Evolutionary conservation across 1,140 invertebrate genomes (phyloP).

Genomic region (Sinonovacula constricta): DNA sequence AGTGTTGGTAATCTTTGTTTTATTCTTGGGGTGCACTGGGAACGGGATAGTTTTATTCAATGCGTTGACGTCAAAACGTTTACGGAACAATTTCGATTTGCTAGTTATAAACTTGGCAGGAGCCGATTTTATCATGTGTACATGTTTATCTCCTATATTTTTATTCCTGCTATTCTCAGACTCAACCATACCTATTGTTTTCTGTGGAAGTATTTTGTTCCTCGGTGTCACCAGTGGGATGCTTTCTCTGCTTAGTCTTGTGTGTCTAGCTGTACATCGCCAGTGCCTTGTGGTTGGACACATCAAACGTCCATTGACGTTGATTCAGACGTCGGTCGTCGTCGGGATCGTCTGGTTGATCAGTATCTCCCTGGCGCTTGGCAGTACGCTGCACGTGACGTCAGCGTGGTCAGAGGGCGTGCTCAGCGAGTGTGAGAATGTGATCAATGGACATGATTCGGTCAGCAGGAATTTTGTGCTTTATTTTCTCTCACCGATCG

Average conservation of each 20-base stretch:
- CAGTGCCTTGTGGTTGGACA: slow-evolving; percentile 57
- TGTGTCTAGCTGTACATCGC: slow-evolving; percentile 64
- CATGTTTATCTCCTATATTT: slow-evolving; percentile 64
- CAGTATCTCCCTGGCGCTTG: slow-evolving; percentile 57
- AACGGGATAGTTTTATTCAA: slow-evolving; percentile 61
- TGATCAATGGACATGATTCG: slow-evolving; percentile 60
- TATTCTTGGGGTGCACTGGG: slow-evolving; percentile 61
- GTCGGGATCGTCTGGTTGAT: slow-evolving; percentile 61
- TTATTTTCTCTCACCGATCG: slow-evolving; percentile 64
- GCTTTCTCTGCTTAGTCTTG: slow-evolving; percentile 62
- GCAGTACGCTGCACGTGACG: slow-evolving; percentile 62
- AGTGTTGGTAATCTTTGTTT: slow-evolving; percentile 60
- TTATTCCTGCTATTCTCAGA: slow-evolving; percentile 63
- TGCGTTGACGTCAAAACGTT: slow-evolving; percentile 4
- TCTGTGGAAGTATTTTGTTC: slow-evolving; percentile 67
- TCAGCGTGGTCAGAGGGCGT: slow-evolving; percentile 57
- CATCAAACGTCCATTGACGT: slow-evolving; percentile 52
- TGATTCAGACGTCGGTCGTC: slow-evolving; percentile 53
- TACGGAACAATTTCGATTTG: slow-evolving; percentile 61
- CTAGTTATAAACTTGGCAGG: slow-evolving; percentile 65
- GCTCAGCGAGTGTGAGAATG: slow-evolving; percentile 57
- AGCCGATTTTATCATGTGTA: slow-evolving; percentile 66
- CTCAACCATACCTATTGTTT: slow-evolving; percentile 60
- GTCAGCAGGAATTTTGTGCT: slow-evolving; percentile 62
- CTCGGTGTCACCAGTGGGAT: slow-evolving; percentile 62